Evolutionary conservation across 2,797 vertebrate species (phyloP).

Genomic region (Hypotaenidia okinawae): DNA sequence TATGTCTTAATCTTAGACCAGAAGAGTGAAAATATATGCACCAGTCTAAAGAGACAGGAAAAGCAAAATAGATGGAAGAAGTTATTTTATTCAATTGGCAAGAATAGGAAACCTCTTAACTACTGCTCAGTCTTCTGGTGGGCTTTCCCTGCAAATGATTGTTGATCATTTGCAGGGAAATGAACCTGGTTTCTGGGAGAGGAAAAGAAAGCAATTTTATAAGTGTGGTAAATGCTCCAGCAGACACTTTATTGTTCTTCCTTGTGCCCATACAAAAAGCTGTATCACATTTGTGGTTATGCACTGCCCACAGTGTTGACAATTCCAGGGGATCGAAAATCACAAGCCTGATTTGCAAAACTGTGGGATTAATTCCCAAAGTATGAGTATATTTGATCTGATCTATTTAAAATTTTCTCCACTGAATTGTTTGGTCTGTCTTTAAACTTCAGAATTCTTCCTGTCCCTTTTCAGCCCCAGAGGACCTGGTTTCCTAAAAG

Average conservation of each 20-base stretch:
- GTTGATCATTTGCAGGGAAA: no score
- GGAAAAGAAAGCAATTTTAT: neutral
- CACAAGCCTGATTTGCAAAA: neutral
- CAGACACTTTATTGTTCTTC: neutral
- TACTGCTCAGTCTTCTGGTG: neutral
- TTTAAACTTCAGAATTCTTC: neutral
- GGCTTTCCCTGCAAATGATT: neutral
- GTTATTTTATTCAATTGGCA: neutral
- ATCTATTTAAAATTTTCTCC: neutral
- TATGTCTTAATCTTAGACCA: neutral
- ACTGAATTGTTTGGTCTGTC: neutral
- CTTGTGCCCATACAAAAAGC: neutral
- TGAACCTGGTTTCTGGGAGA: neutral
- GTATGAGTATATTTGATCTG: neutral
- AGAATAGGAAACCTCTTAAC: neutral
- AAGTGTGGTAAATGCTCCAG: neutral
- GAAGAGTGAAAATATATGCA: neutral
- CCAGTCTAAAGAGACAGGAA: neutral
- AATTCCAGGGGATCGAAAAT: slow-evolving; percentile 14
- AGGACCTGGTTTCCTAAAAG: neutral
- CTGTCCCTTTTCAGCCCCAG: neutral
- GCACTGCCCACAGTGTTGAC: neutral
- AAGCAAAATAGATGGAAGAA: neutral
- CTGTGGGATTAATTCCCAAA: neutral
- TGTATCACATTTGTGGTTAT: slow-evolving; percentile 7